Percentiles rank a stretch among this genome's conserved stretches.
phyloP scores from a whole-genome alignment of 2,888 invertebrate species.

The Pseudolycoriella hygida region DNA sequence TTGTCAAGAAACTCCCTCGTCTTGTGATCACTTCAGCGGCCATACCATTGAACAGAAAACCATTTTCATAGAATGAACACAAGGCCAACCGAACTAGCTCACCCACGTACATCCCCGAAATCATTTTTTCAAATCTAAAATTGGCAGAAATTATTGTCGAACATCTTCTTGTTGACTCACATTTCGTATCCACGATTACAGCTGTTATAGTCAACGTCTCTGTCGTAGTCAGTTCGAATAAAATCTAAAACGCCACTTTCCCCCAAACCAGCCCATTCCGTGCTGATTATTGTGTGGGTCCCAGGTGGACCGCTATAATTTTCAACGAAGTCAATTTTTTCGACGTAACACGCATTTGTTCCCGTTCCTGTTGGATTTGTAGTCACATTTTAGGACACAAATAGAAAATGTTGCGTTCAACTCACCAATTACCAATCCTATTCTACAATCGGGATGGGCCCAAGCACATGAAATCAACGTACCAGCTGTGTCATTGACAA shows the following conservation, averaged over 20 bases:
- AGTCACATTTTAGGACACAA: too few relatives aligned
- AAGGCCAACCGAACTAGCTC: conserved; percentile 72
- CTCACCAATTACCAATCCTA: conserved; percentile 65
- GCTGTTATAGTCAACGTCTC: conserved; percentile 56
- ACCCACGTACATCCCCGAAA: conserved; percentile 93
- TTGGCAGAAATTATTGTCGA: too few relatives aligned
- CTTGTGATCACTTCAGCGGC: conserved; percentile 53
- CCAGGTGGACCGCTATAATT: conserved; percentile 21
- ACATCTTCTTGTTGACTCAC: conserved; percentile 27
- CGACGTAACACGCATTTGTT: conserved; percentile 81
- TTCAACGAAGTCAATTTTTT: conserved; percentile 58
- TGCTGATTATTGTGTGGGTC: conserved; percentile 62
- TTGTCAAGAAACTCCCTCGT: conserved; percentile 69
- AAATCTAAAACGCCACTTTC: conserved; percentile 68
- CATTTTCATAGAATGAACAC: conserved; percentile 54
- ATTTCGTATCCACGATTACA: conserved; percentile 63
- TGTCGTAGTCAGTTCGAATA: conserved; percentile 59
- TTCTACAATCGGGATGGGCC: conserved; percentile 53
- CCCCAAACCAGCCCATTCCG: conserved; percentile 90
- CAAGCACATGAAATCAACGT: conserved; percentile 87
- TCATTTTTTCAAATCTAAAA: conserved; percentile 59
- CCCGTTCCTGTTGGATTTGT: conserved; percentile 84
- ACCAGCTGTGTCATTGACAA: conserved; percentile 88
- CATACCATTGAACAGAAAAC: conserved; percentile 59
- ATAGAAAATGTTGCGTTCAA: conserved; percentile 15